These are phyloP conservation scores for Caenorhabditis tropicalis DNA, from an alignment of 1,140 invertebrate species.

Conservation along the genomic window DNA sequence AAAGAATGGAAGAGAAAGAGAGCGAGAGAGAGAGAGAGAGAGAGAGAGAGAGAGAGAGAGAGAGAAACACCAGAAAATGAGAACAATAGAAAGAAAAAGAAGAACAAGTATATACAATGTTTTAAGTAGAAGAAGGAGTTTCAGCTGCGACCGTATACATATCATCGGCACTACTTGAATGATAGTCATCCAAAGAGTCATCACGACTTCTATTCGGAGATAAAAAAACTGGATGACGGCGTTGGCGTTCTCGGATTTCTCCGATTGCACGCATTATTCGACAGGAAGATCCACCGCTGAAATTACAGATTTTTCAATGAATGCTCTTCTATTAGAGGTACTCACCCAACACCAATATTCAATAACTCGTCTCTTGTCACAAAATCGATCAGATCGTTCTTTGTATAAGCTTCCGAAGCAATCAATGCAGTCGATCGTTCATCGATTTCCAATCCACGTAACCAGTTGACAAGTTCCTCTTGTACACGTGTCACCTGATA, in stretches of 20 bases:
- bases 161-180: conserved; percentile 50
- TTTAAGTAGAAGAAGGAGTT: not conserved
- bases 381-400: conserved; percentile 81
- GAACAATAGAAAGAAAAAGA: not conserved
- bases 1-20: not conserved
- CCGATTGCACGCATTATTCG: conserved; percentile 70
- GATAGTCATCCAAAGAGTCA: conserved; percentile 54
- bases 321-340: conserved; percentile 15
- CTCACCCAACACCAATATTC: conserved; percentile 79
- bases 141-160: conserved; percentile 14
- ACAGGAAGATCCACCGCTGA: conserved; percentile 69
- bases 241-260: conserved; percentile 57
- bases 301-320: conserved; percentile 44
- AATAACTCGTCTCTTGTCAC: conserved; percentile 81
- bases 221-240: conserved; percentile 27
- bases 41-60: not conserved
- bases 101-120: not conserved
- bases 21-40: conserved; percentile 6
- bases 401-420: conserved; percentile 80
- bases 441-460: conserved; percentile 54
- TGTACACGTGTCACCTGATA: conserved; percentile 44
- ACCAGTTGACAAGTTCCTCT: conserved; percentile 55
- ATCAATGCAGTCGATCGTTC: conserved; percentile 75
- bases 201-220: conserved; percentile 51
- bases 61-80: not conserved